These are phyloP conservation scores for Ophthalmolycus amberensis DNA, from an alignment of 2,113 vertebrate species.

Conservation along the genomic window DNA sequence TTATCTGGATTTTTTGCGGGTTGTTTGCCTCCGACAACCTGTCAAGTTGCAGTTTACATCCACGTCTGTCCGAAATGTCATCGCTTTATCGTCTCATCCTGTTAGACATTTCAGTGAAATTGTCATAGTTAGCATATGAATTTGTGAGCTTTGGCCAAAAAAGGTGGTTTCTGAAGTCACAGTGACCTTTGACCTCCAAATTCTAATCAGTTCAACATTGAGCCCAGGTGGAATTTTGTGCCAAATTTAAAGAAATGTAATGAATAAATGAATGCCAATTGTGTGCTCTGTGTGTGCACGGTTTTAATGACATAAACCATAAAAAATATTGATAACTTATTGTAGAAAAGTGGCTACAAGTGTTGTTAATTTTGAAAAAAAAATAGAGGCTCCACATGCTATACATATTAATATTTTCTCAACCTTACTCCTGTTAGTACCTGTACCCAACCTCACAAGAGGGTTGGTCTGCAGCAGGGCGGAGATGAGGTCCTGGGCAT, in stretches of 20 bases:
- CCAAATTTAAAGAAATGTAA: background rate
- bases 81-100: background rate
- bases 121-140: too few relatives aligned
- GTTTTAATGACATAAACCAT: background rate
- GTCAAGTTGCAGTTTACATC: background rate
- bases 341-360: too few relatives aligned
- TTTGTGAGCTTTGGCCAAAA: too few relatives aligned
- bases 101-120: background rate
- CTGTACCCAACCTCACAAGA: constrained; percentile 89
- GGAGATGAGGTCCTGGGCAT: constrained; percentile 90
- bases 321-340: background rate
- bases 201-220: background rate
- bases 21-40: background rate
- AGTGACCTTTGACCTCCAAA: background rate
- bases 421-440: constrained; percentile 65
- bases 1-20: background rate
- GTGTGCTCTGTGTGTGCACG: background rate
- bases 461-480: constrained; percentile 92
- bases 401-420: too few relatives aligned
- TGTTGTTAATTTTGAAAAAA: background rate
- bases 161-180: too few relatives aligned
- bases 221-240: background rate
- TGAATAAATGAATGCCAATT: background rate
- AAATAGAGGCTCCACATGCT: background rate
- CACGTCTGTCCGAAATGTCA: background rate